Base-by-base conservation (phyloP, 2,888 invertebrate species). In the Cepaea hortensis region DNA sequence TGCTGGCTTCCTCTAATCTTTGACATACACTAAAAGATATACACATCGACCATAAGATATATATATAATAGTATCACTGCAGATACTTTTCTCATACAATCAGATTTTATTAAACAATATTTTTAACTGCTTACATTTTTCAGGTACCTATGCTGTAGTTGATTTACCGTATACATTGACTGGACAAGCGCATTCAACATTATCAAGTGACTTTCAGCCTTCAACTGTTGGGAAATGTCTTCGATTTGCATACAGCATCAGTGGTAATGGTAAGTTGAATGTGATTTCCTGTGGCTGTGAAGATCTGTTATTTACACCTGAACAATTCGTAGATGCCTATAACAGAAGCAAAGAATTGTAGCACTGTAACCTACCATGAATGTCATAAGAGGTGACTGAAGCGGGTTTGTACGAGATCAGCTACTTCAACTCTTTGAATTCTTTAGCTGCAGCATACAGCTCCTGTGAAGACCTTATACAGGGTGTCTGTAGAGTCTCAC, bases 181-280 rank as follows among this genome's bases (percentile, higher is more conserved):
- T 68, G 68, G 81, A 84, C 5, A 91, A 91, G 3, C 88, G 92
- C 86, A 91, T 89, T 85, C 93, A 0, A 90, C 91, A 90, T 88
- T 93, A 61, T 84, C 87, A 70, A 92, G 93, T 88, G 91, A 90
- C 84, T 65, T 85, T 35, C 75, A 93, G 13, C 62, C 88, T 7
- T 87, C 91, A 5, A 93, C 92, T 11, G 89, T 91, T 13, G 92
- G 92, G 3, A 90, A 91, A 72, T 94, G 94, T 89, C 87, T 93
- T 35, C 88, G 90, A 9, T 93, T 93, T 91, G 93, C 91, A 91
- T 93, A 93, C 90, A 92, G 91, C 89, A 93, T 93, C 92, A 90
- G 92, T 89, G 93, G 93, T 18, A 76, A 85, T 87, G 91, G 92
- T 87, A 20, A 77, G 87, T 62, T 50, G 50, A 11, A 55, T 77